Evolutionary conservation across 2,113 vertebrate species (phyloP), one percentile per base, ranked within the genome.

Genomic region (Myxocyprinus asiaticus): DNA sequence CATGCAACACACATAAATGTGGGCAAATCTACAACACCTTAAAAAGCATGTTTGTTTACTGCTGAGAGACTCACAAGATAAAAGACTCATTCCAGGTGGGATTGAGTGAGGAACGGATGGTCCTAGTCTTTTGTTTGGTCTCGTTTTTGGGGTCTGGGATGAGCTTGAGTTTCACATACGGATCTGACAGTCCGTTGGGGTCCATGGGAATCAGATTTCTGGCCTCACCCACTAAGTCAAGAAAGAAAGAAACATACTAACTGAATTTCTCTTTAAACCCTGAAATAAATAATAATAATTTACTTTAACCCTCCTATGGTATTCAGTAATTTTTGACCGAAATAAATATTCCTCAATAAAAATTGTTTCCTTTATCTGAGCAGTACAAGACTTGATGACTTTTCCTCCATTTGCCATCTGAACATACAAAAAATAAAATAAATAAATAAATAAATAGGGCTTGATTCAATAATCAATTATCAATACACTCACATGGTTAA

Each of bases 191-290:
- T 61, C 97, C 96, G n/a, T 99, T 99, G 10, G 97, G 97, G 88
- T 99, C 97, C 97, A 99, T 99, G 12, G 97, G 97, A 88, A 99
- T 99, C 66, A 99, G 91, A 85, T 99, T 99, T 85, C 95, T 95
- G 61, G 96, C 97, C 73, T 99, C 97, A 74, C 95, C 91, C 80
- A 99, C 97, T 99, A 79, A 61, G 67, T 11, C 59, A 56, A 77
- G 55, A 7, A 71, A 22, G 64, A 50, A 70, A 74, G 58, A 72
- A 45, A 47, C 4, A 6, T 33, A 33, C 22, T 33, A 33, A 33
- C 22, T 33, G 22, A 33, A 33, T 1, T 33, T 33, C 1, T 33
- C 22, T 33, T 33, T 33, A 33, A 33, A 33, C 22, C 22, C 22
- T 33, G 22, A 33, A 33, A 33, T 33, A 33, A 33, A 33, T 33